Percentiles rank a stretch among this genome's conserved stretches.
Evolutionary conservation across 2,888 invertebrate species (phyloP).

Genomic region (Scaptomyza reducta): DNA sequence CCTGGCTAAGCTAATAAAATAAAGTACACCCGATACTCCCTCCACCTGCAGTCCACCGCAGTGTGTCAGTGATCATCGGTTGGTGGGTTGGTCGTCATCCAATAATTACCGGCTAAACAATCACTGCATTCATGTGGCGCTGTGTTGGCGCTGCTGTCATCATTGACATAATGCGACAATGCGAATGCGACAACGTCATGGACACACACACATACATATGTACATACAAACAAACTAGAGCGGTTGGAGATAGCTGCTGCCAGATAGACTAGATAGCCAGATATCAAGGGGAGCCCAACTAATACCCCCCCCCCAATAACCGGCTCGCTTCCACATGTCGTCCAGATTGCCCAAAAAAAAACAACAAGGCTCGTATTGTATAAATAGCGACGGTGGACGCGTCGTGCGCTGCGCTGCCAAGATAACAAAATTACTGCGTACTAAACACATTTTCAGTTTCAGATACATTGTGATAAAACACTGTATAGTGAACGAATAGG

Average conservation of each 20-base stretch:
- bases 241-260: conserved; percentile 39
- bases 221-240: conserved; percentile 4
- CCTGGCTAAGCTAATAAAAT: conserved; percentile 10
- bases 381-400: conserved; percentile 51
- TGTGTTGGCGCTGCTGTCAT: conserved; percentile 60
- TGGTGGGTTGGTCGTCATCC: conserved; percentile 15
- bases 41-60: conserved; percentile 9
- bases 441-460: conserved; percentile 60
- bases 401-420: conserved; percentile 55
- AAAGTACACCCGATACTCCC: conserved; percentile 2
- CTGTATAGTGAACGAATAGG: conserved; percentile 16
- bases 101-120: conserved; percentile 63
- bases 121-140: conserved; percentile 59
- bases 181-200: conserved; percentile 55
- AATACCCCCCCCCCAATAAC: not conserved
- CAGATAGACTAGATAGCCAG: conserved; percentile 19
- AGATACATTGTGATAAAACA: conserved; percentile 75
- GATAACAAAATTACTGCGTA: conserved; percentile 75
- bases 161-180: conserved; percentile 77
- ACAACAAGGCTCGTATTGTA: conserved; percentile 40
- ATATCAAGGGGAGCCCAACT: conserved; percentile 24
- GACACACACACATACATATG: conserved; percentile 2
- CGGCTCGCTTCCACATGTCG: not conserved
- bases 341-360: conserved; percentile 16
- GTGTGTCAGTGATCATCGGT: conserved; percentile 10